A percentile compares a stretch with the other conserved stretches of the same genome.
phyloP scores from a whole-genome alignment of 2,113 vertebrate species.

The Tenebrosternarchus preto region DNA sequence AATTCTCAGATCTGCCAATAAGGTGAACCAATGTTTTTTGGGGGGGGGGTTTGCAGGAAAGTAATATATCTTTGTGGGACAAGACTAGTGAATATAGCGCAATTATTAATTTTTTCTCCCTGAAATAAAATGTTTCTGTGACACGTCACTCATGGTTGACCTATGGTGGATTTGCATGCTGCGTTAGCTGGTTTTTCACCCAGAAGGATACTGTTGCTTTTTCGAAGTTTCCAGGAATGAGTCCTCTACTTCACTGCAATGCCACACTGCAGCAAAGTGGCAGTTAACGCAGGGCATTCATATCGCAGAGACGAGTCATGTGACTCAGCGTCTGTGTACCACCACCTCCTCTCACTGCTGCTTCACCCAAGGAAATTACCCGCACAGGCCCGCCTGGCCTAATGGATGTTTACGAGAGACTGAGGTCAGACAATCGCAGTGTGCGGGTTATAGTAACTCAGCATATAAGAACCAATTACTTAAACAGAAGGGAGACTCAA shows the following conservation, averaged over 20 bases:
- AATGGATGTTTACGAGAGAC: constrained; percentile 38
- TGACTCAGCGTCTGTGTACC: neutral
- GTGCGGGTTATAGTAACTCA: constrained; percentile 48
- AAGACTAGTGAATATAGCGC: constrained; percentile 63
- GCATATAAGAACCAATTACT: constrained; percentile 38
- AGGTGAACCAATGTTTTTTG: constrained; percentile 73
- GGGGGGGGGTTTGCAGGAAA: constrained; percentile 78
- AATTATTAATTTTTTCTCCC: constrained; percentile 59
- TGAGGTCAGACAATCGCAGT: constrained; percentile 43
- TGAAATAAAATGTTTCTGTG: constrained; percentile 60
- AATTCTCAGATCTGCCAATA: constrained; percentile 83
- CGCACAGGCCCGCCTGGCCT: constrained; percentile 1
- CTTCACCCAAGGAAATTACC: constrained; percentile 12
- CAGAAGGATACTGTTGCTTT: neutral
- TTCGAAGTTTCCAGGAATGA: neutral
- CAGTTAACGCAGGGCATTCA: neutral
- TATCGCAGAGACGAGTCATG: neutral
- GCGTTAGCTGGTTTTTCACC: constrained; percentile 23
- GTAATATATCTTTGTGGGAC: constrained; percentile 64
- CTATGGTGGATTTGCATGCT: constrained; percentile 18
- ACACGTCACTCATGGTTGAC: constrained; percentile 47
- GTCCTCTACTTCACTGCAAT: neutral
- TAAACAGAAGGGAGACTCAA: constrained; percentile 39
- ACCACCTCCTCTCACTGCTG: neutral
- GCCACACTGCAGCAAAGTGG: neutral